phyloP scores from a whole-genome alignment of 1,140 invertebrate species.

The Oppia nitens region DNA sequence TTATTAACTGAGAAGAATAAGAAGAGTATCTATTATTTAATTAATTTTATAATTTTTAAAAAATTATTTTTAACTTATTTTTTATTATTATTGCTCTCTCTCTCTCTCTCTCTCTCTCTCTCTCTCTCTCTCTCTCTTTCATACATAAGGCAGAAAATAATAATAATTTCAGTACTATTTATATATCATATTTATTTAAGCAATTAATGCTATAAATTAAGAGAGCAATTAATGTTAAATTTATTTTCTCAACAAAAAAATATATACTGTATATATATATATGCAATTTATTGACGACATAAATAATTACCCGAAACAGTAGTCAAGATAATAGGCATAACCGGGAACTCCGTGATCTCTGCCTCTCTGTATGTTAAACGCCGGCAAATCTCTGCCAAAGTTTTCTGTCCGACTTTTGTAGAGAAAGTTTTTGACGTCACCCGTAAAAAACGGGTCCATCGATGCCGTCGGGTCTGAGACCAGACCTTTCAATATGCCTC shows the following conservation, averaged over 20 bases:
- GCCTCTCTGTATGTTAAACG: slow-evolving; percentile 30
- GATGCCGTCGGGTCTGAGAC: slow-evolving; percentile 11
- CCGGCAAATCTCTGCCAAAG: slow-evolving; percentile 21
- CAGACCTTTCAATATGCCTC: slow-evolving; percentile 15
- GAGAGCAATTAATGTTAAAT: too few species aligned
- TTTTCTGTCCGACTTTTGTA: slow-evolving; percentile 20
- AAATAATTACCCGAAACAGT: slow-evolving; percentile 49
- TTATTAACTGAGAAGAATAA: too few species aligned
- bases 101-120: too few species aligned
- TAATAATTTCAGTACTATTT: not conserved
- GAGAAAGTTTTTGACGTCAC: slow-evolving; percentile 59
- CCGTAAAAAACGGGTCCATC: slow-evolving; percentile 12
- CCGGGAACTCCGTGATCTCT: slow-evolving; percentile 38
- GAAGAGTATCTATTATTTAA: too few species aligned
- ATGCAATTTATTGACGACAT: too few species aligned
- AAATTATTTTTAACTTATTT: not conserved
- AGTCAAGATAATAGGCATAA: slow-evolving; percentile 38
- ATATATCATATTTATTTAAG: too few species aligned
- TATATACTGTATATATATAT: too few species aligned
- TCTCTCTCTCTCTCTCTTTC: too few species aligned
- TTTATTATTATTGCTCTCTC: too few species aligned
- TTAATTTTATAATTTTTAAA: too few species aligned
- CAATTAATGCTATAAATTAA: too few species aligned
- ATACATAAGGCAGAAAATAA: not conserved
- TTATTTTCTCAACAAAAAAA: too few species aligned